A percentile compares a stretch with the other conserved stretches of the same genome.
Conservation (phyloP, 1,140 invertebrate species). For the Calliopsis andreniformis region DNA sequence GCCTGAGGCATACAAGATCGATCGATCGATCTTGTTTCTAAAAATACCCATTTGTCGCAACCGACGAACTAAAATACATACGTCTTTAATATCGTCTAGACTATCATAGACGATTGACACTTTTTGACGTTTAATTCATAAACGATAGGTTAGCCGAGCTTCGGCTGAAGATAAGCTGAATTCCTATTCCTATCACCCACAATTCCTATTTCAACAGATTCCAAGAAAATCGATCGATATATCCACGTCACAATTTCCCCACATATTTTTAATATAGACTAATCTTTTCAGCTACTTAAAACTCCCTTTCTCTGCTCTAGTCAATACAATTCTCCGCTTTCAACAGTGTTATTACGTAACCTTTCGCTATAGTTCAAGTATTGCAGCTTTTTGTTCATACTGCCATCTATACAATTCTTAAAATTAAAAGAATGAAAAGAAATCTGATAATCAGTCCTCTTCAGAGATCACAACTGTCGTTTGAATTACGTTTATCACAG, state of each 20-base stretch:
- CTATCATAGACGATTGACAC: neutral
- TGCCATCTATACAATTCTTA: no score
- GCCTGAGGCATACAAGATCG: neutral
- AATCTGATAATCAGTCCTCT: no score
- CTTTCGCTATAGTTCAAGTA: no score
- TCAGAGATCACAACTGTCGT: no score
- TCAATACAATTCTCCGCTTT: neutral
- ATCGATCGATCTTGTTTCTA: constrained; percentile 18
- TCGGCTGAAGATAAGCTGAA: neutral
- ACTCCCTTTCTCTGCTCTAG: neutral
- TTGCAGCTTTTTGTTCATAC: no score
- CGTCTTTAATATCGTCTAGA: neutral
- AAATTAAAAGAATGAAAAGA: no score
- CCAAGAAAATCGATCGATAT: neutral
- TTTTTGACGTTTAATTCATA: neutral
- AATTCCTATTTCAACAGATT: no score
- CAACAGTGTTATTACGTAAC: no score
- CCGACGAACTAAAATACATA: neutral
- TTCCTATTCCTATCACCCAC: no score
- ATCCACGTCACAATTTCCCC: no score
- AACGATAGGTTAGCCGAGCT: neutral
- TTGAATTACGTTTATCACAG: no score
- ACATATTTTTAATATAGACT: no score
- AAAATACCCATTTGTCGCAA: neutral
- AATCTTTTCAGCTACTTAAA: neutral